Percentiles rank a stretch among this genome's conserved stretches.
phyloP scores from a whole-genome alignment of 2,113 vertebrate species.

The Calonectris borealis region DNA sequence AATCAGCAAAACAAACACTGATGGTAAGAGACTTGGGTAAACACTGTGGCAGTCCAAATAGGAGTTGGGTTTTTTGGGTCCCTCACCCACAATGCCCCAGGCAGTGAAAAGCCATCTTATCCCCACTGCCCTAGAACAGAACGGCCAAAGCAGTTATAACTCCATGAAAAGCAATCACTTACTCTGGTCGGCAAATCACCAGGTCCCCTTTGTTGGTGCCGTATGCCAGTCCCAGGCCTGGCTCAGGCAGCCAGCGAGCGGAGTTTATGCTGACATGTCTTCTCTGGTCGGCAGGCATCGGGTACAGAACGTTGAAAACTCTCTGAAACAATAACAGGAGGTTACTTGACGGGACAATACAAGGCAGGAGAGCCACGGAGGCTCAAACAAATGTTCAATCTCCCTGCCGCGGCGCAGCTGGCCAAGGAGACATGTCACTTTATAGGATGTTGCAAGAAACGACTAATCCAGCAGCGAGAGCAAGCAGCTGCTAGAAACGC shows the following conservation, averaged over 20 bases:
- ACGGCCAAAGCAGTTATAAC: neutral
- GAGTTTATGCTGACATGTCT: constrained; percentile 99
- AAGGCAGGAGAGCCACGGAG: neutral
- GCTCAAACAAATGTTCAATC: neutral
- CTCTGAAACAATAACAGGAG: constrained; percentile 77
- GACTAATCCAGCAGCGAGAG: neutral
- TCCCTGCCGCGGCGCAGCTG: neutral
- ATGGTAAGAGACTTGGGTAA: neutral
- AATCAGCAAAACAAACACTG: neutral
- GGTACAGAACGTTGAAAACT: constrained; percentile 98
- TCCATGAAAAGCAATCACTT: constrained; percentile 68
- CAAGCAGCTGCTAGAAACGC: neutral
- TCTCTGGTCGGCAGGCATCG: constrained; percentile 97
- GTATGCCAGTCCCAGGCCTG: constrained; percentile 93
- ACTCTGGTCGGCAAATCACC: constrained; percentile 98
- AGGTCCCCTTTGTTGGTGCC: constrained; percentile 99
- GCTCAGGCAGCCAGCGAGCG: constrained; percentile 96
- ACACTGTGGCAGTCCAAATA: neutral
- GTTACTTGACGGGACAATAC: neutral
- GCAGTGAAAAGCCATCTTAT: neutral
- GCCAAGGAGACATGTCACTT: neutral
- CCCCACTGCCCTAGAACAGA: neutral
- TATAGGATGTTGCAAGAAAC: neutral
- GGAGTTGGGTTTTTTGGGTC: neutral
- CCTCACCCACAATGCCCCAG: neutral